Percentiles rank a stretch among this genome's conserved stretches.
Conservation (phyloP, 2,113 vertebrate species). For the Vicugna pacos region DNA sequence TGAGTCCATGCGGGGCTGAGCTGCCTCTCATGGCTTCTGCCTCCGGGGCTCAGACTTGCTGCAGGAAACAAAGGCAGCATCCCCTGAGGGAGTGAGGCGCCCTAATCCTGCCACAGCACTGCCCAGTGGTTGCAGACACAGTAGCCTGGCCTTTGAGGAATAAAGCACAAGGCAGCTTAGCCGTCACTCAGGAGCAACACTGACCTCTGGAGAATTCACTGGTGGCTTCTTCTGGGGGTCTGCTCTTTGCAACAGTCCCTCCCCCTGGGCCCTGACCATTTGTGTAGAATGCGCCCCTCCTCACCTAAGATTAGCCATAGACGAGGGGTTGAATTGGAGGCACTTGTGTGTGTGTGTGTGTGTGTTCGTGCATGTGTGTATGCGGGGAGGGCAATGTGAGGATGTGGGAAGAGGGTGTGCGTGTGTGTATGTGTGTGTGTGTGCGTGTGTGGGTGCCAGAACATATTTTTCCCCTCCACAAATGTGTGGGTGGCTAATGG, state of each 20-base stretch:
- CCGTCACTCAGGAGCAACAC: background rate
- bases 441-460: background rate
- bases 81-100: background rate
- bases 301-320: background rate
- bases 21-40: background rate
- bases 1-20: background rate
- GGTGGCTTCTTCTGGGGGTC: background rate
- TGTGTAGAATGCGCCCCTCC: background rate
- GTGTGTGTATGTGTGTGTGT: background rate
- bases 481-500: conserved; percentile 61
- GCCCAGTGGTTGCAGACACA: background rate
- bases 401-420: background rate
- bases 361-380: background rate
- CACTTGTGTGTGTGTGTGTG: fast-evolving
- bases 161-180: background rate
- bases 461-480: background rate
- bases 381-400: background rate
- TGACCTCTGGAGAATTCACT: background rate
- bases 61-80: background rate
- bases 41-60: background rate
- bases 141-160: background rate
- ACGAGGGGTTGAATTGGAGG: background rate
- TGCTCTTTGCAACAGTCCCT: background rate
- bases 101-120: background rate
- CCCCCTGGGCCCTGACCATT: background rate